A percentile compares a stretch with the other conserved stretches of the same genome.
These are phyloP conservation scores for Isurus oxyrinchus DNA, from an alignment of 2,113 vertebrate genomes.

Conservation along the genomic window DNA sequence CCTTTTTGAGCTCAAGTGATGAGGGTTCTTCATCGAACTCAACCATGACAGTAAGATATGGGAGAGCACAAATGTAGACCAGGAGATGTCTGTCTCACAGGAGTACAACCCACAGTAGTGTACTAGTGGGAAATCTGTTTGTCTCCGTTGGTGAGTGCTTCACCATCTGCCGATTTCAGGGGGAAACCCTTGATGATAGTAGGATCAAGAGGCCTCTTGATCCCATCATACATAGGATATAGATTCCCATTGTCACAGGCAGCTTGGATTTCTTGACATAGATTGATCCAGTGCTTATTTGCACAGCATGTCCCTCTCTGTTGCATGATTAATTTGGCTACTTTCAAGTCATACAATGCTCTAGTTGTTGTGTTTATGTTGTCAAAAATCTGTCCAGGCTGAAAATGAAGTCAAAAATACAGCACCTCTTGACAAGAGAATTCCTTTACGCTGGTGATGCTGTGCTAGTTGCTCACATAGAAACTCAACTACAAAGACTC, in stretches of 20 bases:
- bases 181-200: neutral
- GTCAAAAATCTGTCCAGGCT: neutral
- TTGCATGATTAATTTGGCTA: neutral
- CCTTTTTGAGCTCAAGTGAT: too few relatives aligned
- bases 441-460: too few relatives aligned
- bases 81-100: too few relatives aligned
- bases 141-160: too few relatives aligned
- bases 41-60: too few relatives aligned
- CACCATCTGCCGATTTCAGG: too few relatives aligned
- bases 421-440: neutral
- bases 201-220: neutral
- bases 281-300: neutral
- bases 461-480: too few relatives aligned
- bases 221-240: neutral
- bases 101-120: too few relatives aligned
- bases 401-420: neutral
- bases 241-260: neutral
- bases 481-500: too few relatives aligned
- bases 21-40: too few relatives aligned
- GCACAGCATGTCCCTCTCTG: neutral
- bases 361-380: neutral
- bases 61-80: too few relatives aligned
- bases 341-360: neutral
- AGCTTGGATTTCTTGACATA: neutral
- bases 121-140: too few relatives aligned